Percentiles rank a stretch among this genome's conserved stretches.
These are phyloP conservation scores for Beris morrisii DNA, from an alignment of 2,888 invertebrate genomes.

Conservation along the genomic window DNA sequence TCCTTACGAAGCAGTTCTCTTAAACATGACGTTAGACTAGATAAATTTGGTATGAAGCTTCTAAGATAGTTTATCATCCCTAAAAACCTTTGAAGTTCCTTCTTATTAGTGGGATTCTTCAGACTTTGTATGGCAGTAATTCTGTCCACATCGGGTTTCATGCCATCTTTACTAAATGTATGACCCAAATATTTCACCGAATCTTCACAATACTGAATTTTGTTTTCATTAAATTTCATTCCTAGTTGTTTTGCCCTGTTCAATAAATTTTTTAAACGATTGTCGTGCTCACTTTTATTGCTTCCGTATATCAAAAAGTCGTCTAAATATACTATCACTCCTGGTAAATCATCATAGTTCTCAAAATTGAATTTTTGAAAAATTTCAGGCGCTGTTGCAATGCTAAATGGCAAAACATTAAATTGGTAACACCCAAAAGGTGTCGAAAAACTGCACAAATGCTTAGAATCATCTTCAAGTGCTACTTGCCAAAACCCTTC, in stretches of 20 bases:
- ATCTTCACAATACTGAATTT: slow-evolving; percentile 31
- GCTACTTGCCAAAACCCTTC: not conserved
- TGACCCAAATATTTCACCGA: slow-evolving; percentile 45
- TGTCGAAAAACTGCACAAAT: slow-evolving; percentile 43
- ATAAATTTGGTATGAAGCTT: slow-evolving; percentile 15
- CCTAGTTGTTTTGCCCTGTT: slow-evolving; percentile 40
- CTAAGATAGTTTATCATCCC: slow-evolving; percentile 16
- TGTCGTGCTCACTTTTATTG: slow-evolving; percentile 41
- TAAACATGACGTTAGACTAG: not conserved
- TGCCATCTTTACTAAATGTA: slow-evolving; percentile 33
- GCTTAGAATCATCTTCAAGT: slow-evolving; percentile 46
- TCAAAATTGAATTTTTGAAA: slow-evolving; percentile 39
- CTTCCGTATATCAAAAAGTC: slow-evolving; percentile 41
- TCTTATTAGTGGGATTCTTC: slow-evolving; percentile 26
- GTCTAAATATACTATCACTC: slow-evolving; percentile 47
- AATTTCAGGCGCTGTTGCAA: slow-evolving; percentile 42
- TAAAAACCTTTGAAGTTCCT: slow-evolving; percentile 33
- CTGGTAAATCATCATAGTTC: slow-evolving; percentile 40
- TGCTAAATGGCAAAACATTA: no score
- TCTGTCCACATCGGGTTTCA: slow-evolving; percentile 34
- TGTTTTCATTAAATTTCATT: slow-evolving; percentile 46
- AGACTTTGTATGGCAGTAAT: slow-evolving; percentile 29
- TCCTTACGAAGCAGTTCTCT: slow-evolving; percentile 7
- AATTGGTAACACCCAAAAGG: slow-evolving; percentile 38
- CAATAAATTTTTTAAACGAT: slow-evolving; percentile 42